phyloP scores from a whole-genome alignment of 2,113 vertebrate genomes.

The Lasiurus cinereus region DNA sequence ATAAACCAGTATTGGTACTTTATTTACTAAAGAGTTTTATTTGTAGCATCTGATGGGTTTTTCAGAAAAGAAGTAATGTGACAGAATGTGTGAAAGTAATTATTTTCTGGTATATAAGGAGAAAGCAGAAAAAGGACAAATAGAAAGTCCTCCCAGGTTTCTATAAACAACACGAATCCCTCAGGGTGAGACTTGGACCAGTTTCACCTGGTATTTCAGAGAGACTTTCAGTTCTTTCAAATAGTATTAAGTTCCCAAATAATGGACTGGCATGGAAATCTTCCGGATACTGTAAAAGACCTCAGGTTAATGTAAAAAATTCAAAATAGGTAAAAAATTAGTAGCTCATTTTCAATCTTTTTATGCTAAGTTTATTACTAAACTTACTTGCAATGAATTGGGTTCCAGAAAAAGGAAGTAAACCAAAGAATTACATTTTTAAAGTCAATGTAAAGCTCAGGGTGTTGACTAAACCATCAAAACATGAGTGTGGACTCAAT shows the following conservation, averaged over 20 bases:
- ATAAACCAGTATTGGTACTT: background rate
- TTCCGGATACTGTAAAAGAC: background rate
- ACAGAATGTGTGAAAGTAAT: background rate
- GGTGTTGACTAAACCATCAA: background rate
- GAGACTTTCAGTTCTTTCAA: background rate
- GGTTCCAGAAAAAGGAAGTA: background rate
- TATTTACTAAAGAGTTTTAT: background rate
- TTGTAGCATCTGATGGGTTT: background rate
- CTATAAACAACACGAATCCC: background rate
- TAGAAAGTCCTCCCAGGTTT: background rate
- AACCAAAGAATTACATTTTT: background rate
- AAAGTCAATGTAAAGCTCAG: background rate
- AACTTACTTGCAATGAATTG: background rate
- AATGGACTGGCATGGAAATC: background rate
- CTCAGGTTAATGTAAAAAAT: background rate
- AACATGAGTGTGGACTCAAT: background rate
- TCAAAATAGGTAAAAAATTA: background rate
- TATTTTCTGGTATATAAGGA: background rate
- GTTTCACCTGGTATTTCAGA: conserved; percentile 2
- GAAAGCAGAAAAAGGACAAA: background rate
- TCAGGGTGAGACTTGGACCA: background rate
- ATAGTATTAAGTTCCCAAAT: background rate
- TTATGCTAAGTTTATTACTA: conserved; percentile 21
- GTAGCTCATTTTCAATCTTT: background rate
- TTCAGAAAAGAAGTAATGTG: background rate